Evolutionary conservation across 2,113 vertebrate genomes (phyloP).

Genomic region (Takifugu bimaculatus): DNA sequence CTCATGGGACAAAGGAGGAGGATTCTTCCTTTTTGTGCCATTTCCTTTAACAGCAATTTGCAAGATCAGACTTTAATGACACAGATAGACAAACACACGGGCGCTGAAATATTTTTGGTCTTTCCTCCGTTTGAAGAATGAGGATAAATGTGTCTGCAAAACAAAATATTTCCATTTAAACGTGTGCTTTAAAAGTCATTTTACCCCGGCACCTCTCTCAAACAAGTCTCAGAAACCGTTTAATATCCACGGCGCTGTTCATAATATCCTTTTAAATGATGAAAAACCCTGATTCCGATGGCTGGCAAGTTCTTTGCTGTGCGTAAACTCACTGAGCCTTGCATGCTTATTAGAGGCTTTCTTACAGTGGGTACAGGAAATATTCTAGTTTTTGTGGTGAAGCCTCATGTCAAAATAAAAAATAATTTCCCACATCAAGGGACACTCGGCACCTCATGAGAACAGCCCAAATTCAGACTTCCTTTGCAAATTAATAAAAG

Average conservation of each 20-base stretch:
- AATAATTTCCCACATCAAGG: too few species aligned
- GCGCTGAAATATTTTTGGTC: background rate
- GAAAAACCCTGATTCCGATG: constrained; percentile 20
- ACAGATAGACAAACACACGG: constrained; percentile 6
- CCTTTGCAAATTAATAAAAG: too few species aligned
- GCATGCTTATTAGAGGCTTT: constrained; percentile 29
- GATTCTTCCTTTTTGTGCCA: constrained; percentile 31
- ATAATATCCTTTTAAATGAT: constrained; percentile 21
- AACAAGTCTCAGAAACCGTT: constrained; percentile 6
- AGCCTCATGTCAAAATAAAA: too few species aligned
- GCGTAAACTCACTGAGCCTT: constrained; percentile 15
- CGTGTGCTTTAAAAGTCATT: background rate
- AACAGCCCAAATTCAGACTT: too few species aligned
- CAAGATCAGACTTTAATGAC: constrained; percentile 44
- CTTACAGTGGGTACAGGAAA: constrained; percentile 5
- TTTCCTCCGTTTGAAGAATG: background rate
- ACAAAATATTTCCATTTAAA: constrained; percentile 10
- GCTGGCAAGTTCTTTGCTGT: constrained; percentile 3
- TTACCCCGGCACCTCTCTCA: background rate
- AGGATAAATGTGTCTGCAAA: constrained; percentile 5
- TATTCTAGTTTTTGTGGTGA: too few species aligned
- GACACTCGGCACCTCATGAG: too few species aligned
- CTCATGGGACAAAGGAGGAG: constrained; percentile 18
- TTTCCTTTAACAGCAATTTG: constrained; percentile 8
- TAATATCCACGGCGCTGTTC: constrained; percentile 10